Conservation (phyloP, 2,888 invertebrate genomes). For the Cephus sareptanus region DNA sequence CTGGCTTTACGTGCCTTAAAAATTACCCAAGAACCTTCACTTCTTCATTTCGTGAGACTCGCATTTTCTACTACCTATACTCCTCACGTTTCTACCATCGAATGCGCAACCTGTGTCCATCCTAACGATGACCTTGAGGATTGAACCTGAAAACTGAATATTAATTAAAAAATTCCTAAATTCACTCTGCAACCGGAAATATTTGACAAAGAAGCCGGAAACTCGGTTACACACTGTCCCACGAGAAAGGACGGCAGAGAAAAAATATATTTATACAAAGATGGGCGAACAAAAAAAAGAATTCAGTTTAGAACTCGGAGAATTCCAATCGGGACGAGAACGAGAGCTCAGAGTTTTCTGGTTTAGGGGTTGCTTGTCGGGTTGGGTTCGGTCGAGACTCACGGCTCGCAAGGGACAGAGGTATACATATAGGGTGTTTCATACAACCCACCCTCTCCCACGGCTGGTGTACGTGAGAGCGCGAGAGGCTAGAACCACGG, state of each 20-base stretch:
- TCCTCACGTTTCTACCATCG: too few relatives aligned
- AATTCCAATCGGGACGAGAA: constrained; percentile 21
- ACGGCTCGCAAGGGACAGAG: constrained; percentile 12
- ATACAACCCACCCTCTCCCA: neutral
- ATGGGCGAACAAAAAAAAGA: constrained; percentile 3
- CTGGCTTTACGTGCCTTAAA: neutral
- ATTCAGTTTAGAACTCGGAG: constrained; percentile 12
- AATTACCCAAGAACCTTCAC: neutral
- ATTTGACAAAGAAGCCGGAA: neutral
- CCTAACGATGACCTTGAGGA: neutral
- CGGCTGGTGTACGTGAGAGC: constrained; percentile 25
- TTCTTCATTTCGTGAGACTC: neutral
- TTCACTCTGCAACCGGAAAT: neutral
- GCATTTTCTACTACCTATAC: neutral
- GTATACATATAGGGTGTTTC: constrained; percentile 8
- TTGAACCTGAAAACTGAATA: neutral
- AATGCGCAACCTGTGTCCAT: neutral
- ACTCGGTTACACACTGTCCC: neutral
- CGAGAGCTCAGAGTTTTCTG: constrained; percentile 36
- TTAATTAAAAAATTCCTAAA: neutral
- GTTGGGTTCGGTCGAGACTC: constrained; percentile 33
- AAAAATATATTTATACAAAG: neutral
- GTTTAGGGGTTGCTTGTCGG: constrained; percentile 40
- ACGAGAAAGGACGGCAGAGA: neutral
- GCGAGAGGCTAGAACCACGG: constrained; percentile 37